Evolutionary conservation across 2,888 invertebrate genomes (phyloP).

Genomic region (Mythimna albipuncta): DNA sequence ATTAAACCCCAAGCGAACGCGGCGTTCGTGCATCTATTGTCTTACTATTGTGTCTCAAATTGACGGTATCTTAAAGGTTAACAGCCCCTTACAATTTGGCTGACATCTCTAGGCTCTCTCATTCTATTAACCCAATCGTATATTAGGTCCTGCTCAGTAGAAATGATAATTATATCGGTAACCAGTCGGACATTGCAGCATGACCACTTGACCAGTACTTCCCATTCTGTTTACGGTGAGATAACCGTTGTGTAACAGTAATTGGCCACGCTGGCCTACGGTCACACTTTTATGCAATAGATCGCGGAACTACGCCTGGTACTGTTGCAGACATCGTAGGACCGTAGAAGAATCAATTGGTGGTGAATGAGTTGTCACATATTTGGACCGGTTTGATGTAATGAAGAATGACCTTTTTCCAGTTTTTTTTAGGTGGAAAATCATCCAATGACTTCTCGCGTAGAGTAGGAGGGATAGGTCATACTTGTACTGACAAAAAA

Average conservation of each 20-base stretch:
- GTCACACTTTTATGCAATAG: conserved; percentile 70
- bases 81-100: too few species aligned
- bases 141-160: background rate
- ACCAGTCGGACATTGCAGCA: conserved; percentile 51
- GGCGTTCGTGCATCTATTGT: too few species aligned
- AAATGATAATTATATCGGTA: background rate
- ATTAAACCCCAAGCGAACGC: too few species aligned
- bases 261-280: conserved; percentile 57
- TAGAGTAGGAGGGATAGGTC: too few species aligned
- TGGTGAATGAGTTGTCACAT: conserved; percentile 18
- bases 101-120: too few species aligned
- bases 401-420: background rate
- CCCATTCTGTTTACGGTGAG: conserved; percentile 66
- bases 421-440: background rate
- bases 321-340: conserved; percentile 35
- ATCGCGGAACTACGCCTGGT: conserved; percentile 65
- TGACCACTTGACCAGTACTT: conserved; percentile 52
- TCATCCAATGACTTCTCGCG: too few species aligned
- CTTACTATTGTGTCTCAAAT: too few species aligned
- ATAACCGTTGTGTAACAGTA: conserved; percentile 63
- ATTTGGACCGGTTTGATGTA: background rate
- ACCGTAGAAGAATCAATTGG: background rate
- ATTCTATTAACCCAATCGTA: background rate
- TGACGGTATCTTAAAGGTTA: too few species aligned
- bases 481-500: too few species aligned